A percentile compares a stretch with the other conserved stretches of the same genome.
Conservation (phyloP, 2,888 invertebrate genomes). For the Yponomeuta malinellus region DNA sequence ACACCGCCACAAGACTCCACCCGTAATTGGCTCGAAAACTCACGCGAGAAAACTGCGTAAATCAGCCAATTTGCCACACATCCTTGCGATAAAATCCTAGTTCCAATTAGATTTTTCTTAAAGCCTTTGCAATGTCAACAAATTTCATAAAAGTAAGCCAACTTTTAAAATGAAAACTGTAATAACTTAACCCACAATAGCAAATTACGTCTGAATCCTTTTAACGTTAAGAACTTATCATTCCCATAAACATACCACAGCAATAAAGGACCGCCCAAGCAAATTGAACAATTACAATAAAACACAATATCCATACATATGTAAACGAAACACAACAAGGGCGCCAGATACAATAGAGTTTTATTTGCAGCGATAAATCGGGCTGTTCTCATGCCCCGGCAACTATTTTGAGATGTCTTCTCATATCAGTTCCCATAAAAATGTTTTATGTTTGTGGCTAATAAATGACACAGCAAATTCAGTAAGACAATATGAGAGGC, state of each 20-base stretch:
- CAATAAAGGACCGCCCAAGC: background rate
- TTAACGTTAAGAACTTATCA: background rate
- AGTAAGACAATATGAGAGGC: conserved; percentile 71
- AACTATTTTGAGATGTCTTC: conserved; percentile 48
- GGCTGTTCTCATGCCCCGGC: conserved; percentile 55
- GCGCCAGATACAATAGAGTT: conserved; percentile 49
- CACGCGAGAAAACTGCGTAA: background rate
- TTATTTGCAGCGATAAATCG: conserved; percentile 66
- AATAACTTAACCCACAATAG: background rate
- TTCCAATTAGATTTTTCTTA: background rate
- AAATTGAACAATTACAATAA: conserved; percentile 15
- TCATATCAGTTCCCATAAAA: conserved; percentile 71
- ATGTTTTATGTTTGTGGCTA: conserved; percentile 75
- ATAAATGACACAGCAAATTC: conserved; percentile 76
- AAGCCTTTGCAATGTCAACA: too few relatives aligned
- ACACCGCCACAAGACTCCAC: conserved; percentile 11
- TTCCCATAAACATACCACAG: background rate
- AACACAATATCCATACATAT: conserved; percentile 26
- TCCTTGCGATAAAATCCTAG: background rate
- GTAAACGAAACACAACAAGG: conserved; percentile 33
- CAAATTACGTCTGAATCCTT: background rate
- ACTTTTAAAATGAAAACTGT: background rate
- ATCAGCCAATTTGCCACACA: background rate
- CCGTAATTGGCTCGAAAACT: conserved; percentile 19
- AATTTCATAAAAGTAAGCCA: background rate